Evolutionary conservation across 2,113 vertebrate genomes (phyloP), one percentile per base, ranked within the genome.

Genomic region (Copsychus sechellarum): DNA sequence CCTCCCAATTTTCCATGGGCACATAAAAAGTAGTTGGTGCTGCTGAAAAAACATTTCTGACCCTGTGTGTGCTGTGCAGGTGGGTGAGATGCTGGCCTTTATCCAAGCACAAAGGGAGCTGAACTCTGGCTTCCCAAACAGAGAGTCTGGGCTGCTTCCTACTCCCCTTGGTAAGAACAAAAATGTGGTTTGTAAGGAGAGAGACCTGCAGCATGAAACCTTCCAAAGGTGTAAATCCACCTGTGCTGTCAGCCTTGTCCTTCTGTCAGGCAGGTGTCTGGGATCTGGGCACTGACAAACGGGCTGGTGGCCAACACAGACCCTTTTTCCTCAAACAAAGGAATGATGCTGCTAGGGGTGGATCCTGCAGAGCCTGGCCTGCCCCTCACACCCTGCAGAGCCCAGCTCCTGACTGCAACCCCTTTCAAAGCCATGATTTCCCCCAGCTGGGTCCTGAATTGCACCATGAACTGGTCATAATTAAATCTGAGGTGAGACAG

Each of bases 391-490:
- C 21, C 45, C 33, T 3, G 4, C 31, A 78, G 4, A 90, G 13
- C 29, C 33, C 6, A 1, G 12, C 11, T 38, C 40, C 22, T 45
- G 43, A 12, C n/a, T 92, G 83, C 81, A 42, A 42, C 65, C 67
- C 29, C 57, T 90, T 90, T 76, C 86, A 81, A 85, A 96, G 48
- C 33, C 23, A 28, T 76, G 45, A 96, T 85, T 92, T 96, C 86
- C 86, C 84, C 56, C 73, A 86, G 54, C 51, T 79, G 86, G 56
- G 15, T 5, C 62, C 50, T 61, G 78, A 33, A 33, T 33, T 83
- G 36, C 53, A 43, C 28, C 40, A 36, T 81, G 93, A 94, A 57
- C 33, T 93, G 66, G 81, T 85, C 87, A 60, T 17, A 95, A 94
- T 95, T 82, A 88, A 88, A 86, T 83, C 43, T 36, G 40, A 81